These are phyloP conservation scores for Drosophila oshimai DNA, from an alignment of 1,140 invertebrate genomes.

Conservation along the genomic window DNA sequence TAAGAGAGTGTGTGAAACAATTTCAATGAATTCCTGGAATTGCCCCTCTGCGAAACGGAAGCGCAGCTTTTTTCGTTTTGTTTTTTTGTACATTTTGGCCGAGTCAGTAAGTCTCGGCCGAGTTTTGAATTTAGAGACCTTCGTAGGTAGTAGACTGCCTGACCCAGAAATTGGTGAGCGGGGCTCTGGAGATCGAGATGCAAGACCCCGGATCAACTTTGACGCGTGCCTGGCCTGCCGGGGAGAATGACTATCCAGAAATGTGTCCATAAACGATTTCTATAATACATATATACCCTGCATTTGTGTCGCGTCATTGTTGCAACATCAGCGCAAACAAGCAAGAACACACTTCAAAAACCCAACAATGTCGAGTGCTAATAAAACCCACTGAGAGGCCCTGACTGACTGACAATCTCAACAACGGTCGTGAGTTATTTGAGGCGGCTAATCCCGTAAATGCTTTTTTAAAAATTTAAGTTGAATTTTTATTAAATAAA, in stretches of 20 bases:
- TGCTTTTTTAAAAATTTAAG: neutral
- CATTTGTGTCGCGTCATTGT: constrained; percentile 72
- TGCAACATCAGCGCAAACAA: constrained; percentile 77
- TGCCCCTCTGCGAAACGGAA: constrained; percentile 59
- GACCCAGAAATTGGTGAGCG: constrained; percentile 12
- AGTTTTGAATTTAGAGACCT: constrained; percentile 35
- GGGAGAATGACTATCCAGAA: constrained; percentile 51
- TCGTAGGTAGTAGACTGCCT: neutral
- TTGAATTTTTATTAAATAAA: neutral
- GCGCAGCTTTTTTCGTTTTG: constrained; percentile 16
- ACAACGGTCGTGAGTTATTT: constrained; percentile 75
- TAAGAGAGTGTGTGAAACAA: constrained; percentile 65
- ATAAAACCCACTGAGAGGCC: constrained; percentile 64
- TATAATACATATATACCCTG: too few species aligned
- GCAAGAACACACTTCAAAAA: constrained; percentile 54
- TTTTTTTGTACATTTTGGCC: constrained; percentile 25
- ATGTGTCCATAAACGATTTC: constrained; percentile 48
- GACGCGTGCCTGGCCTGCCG: constrained; percentile 71
- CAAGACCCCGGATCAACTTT: constrained; percentile 43
- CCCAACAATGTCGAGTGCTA: constrained; percentile 70
- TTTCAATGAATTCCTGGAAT: constrained; percentile 69
- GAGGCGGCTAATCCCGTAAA: constrained; percentile 63
- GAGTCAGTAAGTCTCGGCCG: constrained; percentile 43
- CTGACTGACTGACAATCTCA: constrained; percentile 75
- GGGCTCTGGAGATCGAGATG: constrained; percentile 13